Evolutionary conservation across 2,797 vertebrate genomes (phyloP).

Genomic region (Bryconaethiops microstoma): DNA sequence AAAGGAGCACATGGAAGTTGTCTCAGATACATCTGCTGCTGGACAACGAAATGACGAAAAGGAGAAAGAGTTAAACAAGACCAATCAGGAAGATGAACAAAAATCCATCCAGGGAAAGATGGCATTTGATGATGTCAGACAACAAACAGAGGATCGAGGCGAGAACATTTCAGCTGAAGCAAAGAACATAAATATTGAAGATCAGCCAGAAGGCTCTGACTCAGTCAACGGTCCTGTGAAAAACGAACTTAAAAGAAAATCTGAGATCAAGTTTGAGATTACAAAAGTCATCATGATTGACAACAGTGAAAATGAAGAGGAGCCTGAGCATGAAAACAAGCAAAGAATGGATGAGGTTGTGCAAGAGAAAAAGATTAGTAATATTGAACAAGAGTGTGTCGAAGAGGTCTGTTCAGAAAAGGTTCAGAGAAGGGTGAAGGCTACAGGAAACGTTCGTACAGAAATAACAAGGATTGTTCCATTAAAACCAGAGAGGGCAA

Average conservation of each 20-base stretch:
- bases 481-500: slow-evolving; percentile 79
- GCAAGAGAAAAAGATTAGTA: slow-evolving; percentile 74
- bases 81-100: slow-evolving; percentile 55
- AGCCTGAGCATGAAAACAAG: slow-evolving; percentile 6
- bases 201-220: slow-evolving; percentile 55
- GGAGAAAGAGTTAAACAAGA: slow-evolving; percentile 53
- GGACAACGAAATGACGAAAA: slow-evolving; percentile 24
- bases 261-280: slow-evolving; percentile 57
- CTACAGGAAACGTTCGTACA: slow-evolving; percentile 70
- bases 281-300: slow-evolving; percentile 75
- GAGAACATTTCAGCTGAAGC: slow-evolving; percentile 58
- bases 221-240: slow-evolving; percentile 72
- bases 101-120: slow-evolving; percentile 49
- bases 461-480: slow-evolving; percentile 82
- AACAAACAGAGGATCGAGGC: slow-evolving; percentile 50
- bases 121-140: slow-evolving; percentile 34
- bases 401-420: slow-evolving; percentile 69
- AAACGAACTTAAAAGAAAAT: slow-evolving; percentile 66
- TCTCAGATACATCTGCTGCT: slow-evolving; percentile 19
- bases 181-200: slow-evolving; percentile 61
- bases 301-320: slow-evolving; percentile 50
- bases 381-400: slow-evolving; percentile 70
- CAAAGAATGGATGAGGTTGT: slow-evolving; percentile 38
- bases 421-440: slow-evolving; percentile 70
- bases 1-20: slow-evolving; percentile 54